phyloP scores from a whole-genome alignment of 2,797 vertebrate species.

The Bovichtus variegatus region DNA sequence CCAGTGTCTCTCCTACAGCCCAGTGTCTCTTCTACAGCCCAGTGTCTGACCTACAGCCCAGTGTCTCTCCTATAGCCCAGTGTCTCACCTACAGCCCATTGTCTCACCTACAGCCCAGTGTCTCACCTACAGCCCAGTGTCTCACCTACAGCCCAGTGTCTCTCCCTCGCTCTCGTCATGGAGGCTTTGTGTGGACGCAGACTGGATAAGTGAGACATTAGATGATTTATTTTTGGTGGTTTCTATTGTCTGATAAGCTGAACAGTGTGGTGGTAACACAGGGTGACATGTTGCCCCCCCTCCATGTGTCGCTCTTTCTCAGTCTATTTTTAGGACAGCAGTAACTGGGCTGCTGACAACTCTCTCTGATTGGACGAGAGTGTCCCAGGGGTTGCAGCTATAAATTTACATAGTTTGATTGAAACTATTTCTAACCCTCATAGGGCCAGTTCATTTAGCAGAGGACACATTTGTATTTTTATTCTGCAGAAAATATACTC shows the following conservation, averaged over 20 bases:
- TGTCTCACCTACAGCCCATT: too few relatives aligned
- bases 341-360: constrained; percentile 57
- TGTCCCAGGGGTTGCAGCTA: constrained; percentile 27
- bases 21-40: too few relatives aligned
- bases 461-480: constrained; percentile 5
- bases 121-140: too few relatives aligned
- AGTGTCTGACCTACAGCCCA: too few relatives aligned
- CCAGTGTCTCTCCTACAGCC: too few relatives aligned
- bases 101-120: too few relatives aligned
- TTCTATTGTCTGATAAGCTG: not conserved
- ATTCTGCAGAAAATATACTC: not conserved
- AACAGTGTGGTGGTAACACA: not conserved
- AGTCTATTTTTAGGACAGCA: constrained; percentile 61
- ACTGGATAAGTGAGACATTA: too few relatives aligned
- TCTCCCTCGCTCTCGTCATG: too few relatives aligned
- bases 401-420: constrained; percentile 41
- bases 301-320: not conserved
- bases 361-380: constrained; percentile 46
- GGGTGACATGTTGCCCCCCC: not conserved
- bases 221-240: too few relatives aligned
- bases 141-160: too few relatives aligned
- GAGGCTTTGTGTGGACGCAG: too few relatives aligned
- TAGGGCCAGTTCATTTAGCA: not conserved
- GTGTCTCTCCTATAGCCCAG: too few relatives aligned
- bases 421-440: not conserved